phyloP scores from a whole-genome alignment of 2,113 vertebrate species.

The Pedetes capensis region DNA sequence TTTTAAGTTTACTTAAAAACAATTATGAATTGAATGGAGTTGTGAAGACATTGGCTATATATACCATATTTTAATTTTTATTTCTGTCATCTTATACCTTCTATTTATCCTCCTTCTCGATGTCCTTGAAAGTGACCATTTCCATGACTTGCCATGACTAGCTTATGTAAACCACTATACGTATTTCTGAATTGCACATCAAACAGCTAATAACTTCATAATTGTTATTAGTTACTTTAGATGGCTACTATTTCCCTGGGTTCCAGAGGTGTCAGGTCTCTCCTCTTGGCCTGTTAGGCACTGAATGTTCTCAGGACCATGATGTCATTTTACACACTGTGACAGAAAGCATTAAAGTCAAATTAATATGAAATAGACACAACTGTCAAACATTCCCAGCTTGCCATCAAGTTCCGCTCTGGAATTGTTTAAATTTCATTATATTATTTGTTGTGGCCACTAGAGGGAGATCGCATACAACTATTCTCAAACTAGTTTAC shows the following conservation, averaged over 20 bases:
- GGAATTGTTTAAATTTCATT: background rate
- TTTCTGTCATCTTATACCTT: background rate
- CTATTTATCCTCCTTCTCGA: background rate
- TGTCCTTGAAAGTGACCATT: background rate
- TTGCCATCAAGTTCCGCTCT: background rate
- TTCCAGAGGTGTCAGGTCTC: background rate
- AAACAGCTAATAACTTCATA: background rate
- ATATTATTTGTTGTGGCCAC: constrained; percentile 40
- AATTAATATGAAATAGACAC: background rate
- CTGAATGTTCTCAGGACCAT: background rate
- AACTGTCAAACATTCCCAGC: background rate
- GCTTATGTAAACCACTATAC: background rate
- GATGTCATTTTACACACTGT: background rate
- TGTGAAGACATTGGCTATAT: background rate
- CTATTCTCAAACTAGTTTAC: background rate
- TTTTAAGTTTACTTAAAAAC: background rate
- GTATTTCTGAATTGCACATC: background rate
- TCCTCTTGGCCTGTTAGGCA: background rate
- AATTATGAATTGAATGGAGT: background rate
- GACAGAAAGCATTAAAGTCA: background rate
- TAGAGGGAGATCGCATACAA: constrained; percentile 50
- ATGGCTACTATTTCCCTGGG: background rate
- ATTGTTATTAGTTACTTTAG: background rate
- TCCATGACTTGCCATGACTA: background rate
- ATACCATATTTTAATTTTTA: background rate